Conservation (phyloP, 2,888 invertebrate species). For the Spilarctia lutea region DNA sequence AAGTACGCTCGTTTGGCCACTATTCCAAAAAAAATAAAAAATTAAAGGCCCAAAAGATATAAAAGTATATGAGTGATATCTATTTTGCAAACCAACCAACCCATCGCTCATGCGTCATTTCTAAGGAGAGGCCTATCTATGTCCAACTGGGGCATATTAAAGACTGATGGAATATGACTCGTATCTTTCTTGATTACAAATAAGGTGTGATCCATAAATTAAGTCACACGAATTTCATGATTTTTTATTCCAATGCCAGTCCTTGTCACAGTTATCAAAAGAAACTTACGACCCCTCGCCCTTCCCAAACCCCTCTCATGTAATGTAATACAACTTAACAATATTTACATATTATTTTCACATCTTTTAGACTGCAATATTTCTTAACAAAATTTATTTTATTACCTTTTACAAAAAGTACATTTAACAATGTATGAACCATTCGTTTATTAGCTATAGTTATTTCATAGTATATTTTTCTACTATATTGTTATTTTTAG, state of each 20-base stretch:
- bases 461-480: no score
- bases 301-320: not conserved
- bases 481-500: slow-evolving; percentile 61
- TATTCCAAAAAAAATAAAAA: no score
- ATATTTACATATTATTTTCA: not conserved
- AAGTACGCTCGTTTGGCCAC: no score
- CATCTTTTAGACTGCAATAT: not conserved
- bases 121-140: no score
- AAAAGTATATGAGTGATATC: not conserved
- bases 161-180: not conserved
- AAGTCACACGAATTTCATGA: not conserved
- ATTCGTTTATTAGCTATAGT: no score
- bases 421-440: not conserved
- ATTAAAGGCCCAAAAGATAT: not conserved
- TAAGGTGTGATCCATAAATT: not conserved
- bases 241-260: not conserved
- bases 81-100: no score
- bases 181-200: not conserved
- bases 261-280: not conserved
- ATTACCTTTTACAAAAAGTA: not conserved
- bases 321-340: not conserved
- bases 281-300: not conserved
- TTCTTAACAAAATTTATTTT: not conserved
- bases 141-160: no score
- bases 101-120: no score